A percentile compares a stretch with the other conserved stretches of the same genome.
Conservation (phyloP, 2,888 invertebrate genomes). For the Odontocolon sp. region DNA sequence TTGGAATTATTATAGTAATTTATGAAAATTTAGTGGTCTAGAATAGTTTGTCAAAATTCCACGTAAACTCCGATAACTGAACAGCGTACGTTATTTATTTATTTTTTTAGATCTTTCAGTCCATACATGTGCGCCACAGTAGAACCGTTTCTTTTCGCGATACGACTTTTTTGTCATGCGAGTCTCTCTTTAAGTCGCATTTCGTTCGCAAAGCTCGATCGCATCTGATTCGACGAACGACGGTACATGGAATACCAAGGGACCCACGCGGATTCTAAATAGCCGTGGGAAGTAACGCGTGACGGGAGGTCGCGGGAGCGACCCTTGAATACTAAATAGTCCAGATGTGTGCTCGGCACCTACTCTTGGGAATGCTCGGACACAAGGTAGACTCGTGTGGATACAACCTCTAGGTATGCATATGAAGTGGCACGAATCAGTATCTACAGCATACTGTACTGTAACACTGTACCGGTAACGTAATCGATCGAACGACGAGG, state of each 20-base stretch:
- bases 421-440: conserved; percentile 5
- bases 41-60: too few species aligned
- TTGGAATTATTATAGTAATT: too few species aligned
- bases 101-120: too few species aligned
- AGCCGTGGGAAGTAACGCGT: conserved; percentile 78
- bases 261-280: conserved; percentile 75
- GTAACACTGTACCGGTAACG: conserved; percentile 46
- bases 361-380: conserved; percentile 22
- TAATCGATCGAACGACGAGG: conserved; percentile 43
- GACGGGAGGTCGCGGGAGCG: conserved; percentile 65
- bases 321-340: conserved; percentile 76
- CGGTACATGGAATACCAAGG: conserved; percentile 71
- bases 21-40: too few species aligned
- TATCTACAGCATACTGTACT: conserved; percentile 40
- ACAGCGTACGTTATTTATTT: too few species aligned
- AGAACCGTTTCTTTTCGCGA: conserved; percentile 20
- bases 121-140: neutral
- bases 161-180: conserved; percentile 11
- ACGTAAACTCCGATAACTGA: too few species aligned
- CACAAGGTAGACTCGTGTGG: conserved; percentile 1
- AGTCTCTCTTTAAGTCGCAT: conserved; percentile 46
- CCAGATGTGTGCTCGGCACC: conserved; percentile 56
- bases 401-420: neutral
- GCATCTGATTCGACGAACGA: conserved; percentile 67
- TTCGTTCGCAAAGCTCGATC: conserved; percentile 38